Conservation (phyloP, 2,113 vertebrate species). For the Sturnus vulgaris region DNA sequence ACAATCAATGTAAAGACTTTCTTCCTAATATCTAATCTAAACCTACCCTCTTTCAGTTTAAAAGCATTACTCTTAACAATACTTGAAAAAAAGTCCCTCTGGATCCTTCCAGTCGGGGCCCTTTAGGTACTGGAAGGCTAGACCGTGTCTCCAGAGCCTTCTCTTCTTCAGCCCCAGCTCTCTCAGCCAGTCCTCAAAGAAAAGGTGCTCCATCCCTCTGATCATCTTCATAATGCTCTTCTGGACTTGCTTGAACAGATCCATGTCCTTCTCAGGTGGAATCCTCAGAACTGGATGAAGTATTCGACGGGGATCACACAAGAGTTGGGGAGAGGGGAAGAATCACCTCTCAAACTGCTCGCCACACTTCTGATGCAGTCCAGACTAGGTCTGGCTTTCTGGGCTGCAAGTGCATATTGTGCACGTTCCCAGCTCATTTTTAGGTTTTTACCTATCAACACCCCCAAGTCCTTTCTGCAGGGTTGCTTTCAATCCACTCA, state of each 20-base stretch:
- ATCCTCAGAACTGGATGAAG: neutral
- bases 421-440: neutral
- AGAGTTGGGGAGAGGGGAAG: neutral
- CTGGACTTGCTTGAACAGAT: neutral
- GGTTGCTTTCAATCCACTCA: neutral
- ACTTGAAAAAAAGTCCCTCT: neutral
- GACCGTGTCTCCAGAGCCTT: neutral
- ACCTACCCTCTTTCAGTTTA: neutral
- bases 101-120: neutral
- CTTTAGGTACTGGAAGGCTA: neutral
- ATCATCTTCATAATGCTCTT: neutral
- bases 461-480: neutral
- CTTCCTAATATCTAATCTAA: neutral
- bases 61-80: fast-evolving
- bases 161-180: neutral
- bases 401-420: fast-evolving
- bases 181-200: neutral
- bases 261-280: neutral
- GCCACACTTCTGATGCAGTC: neutral
- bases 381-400: neutral
- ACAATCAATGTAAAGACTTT: neutral
- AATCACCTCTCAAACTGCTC: neutral
- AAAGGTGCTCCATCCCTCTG: neutral
- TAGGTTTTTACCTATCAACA: neutral
- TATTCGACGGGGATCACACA: neutral